Base-by-base conservation (phyloP, 92 coral and sea anemone species). In the Parazoanthus atlanticus region DNA sequence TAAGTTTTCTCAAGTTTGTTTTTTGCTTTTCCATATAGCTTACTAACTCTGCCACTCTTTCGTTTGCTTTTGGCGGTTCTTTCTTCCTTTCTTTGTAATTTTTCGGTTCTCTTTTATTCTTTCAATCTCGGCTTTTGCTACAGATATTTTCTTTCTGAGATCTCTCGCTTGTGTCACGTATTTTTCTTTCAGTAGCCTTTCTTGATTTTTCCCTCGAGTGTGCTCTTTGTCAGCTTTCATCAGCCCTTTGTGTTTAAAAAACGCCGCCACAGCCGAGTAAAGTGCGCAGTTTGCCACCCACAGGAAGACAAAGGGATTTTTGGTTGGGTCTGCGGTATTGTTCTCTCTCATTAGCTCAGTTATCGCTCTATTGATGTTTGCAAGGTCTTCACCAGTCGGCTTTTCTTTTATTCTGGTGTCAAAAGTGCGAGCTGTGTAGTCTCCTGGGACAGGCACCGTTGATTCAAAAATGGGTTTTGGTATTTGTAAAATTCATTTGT, bases 281-380 rank as follows among this genome's bases (percentile, higher is more conserved):
- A 72, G 77, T 28, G 1, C 40, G 40, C 83, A 58, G 46, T 79
- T 47, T 79, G 64, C 84, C 84, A 43, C 84, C 64, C 84, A 46
- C 64, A 79, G 28, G 77, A 72, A 72, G 77, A 72, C 5, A 72
- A 72, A 72, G 40, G 77, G 40, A 72, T 72, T 72, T 74, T 74
- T 8, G 46, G 78, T 15, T 32, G 23, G 78, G 23, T 74, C 78
- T 67, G 31, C 31, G 74, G 74, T 26, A n/a, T 26, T 67, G 74
- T 67, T 26, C 74, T 67, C 32, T 28, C 21, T 67, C 31, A 67
- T n/a, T 67, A n/a, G 8, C 74, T 67, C 74, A 23, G 30, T 67
- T 67, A 23, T n/a, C 32, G 32, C 31, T 67, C 74, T 67, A n/a
- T 67, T 67, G 74, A 67, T n/a, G 12, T 67, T n/a, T n/a, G 29